phyloP scores from a whole-genome alignment of 1,140 invertebrate genomes.

The Dendrolimus kikuchii region DNA sequence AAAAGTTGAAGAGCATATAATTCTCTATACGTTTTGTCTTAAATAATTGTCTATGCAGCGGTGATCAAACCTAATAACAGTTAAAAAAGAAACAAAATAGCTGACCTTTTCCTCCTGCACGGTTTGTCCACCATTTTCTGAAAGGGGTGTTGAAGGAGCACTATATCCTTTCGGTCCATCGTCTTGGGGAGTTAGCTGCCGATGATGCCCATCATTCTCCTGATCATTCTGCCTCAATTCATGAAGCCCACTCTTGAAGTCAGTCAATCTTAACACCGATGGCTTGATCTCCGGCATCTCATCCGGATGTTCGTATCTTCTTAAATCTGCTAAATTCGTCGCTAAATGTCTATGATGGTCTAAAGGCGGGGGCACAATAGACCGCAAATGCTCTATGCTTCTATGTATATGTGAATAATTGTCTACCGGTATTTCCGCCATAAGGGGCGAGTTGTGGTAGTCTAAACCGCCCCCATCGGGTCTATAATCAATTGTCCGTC shows the following conservation, averaged over 20 bases:
- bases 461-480: constrained; percentile 73
- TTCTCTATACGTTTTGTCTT: too few species aligned
- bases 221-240: constrained; percentile 58
- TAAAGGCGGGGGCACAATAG: constrained; percentile 73
- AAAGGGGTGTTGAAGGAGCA: constrained; percentile 77
- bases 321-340: constrained; percentile 65
- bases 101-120: constrained; percentile 76
- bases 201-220: constrained; percentile 62
- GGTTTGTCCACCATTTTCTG: constrained; percentile 73
- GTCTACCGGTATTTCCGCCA: constrained; percentile 75
- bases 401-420: constrained; percentile 78
- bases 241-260: constrained; percentile 65
- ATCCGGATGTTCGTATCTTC: constrained; percentile 69
- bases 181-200: constrained; percentile 62
- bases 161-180: constrained; percentile 68
- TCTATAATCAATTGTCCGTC: constrained; percentile 73
- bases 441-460: constrained; percentile 75
- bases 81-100: constrained; percentile 2
- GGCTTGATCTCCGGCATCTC: constrained; percentile 72
- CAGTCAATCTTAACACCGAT: constrained; percentile 65
- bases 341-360: constrained; percentile 67
- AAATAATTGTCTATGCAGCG: too few species aligned
- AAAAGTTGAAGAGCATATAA: too few species aligned
- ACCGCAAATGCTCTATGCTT: constrained; percentile 78
- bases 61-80: too few species aligned